Evolutionary conservation across 2,113 vertebrate species (phyloP), one percentile per base, ranked within the genome.

Genomic region (Channa argus): DNA sequence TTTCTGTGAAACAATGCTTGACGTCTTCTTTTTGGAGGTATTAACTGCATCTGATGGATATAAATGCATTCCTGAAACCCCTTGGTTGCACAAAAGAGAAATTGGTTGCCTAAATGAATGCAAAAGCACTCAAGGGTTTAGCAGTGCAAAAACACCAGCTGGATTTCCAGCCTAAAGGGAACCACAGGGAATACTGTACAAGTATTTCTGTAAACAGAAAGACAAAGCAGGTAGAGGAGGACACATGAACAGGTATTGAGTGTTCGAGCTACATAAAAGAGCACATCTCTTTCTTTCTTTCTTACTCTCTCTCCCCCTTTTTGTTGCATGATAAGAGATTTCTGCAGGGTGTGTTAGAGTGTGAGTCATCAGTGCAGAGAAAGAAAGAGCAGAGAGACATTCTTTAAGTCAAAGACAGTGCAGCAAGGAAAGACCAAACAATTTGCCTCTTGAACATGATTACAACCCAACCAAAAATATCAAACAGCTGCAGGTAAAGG

Each of bases 301-400:
- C 69, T 68, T 49, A 56, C 34, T 47, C 63, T 65, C 50, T 73
- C 50, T 54, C 66, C 52, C 67, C 46, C 67, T 50, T 66, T 56
- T 63, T 68, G 76, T 71, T 79, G 79, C 88, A 77, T 76, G 77
- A 85, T 82, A 87, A 75, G 76, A 84, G 83, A 84, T 89, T 90
- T 93, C 90, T 91, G 88, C 91, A 92, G 91, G 90, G 89, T 80
- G 87, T 91, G 88, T 88, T 92, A 68, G 82, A 86, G 89, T 89
- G 86, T 94, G 92, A 94, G 93, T 94, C 93, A 94, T 76, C 87
- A 80, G 86, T 85, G 91, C 88, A 91, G 88, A 86, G 76, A 76
- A 71, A 80, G 82, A 83, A 74, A 86, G 83, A 84, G 49, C 66
- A 72, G 80, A 84, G 86, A 82, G 83, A 83, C 78, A 83, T 89